Evolutionary conservation across 2,113 vertebrate genomes (phyloP).

Genomic region (Phodopus roborovskii): DNA sequence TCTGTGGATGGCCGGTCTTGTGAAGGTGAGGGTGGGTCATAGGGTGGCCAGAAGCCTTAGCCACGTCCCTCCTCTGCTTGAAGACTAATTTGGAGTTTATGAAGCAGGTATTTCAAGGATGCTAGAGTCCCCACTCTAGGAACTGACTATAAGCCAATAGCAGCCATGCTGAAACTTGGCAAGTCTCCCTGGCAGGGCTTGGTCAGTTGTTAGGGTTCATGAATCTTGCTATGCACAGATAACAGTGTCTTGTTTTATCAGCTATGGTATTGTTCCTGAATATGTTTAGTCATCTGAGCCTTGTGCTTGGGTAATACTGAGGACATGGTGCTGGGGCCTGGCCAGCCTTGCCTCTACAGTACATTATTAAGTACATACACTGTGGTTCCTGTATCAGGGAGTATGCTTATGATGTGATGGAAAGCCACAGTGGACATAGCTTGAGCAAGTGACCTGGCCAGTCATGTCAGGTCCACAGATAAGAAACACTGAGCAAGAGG

Average conservation of each 20-base stretch:
- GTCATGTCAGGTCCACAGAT: accelerated
- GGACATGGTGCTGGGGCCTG: background rate
- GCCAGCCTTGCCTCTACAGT: accelerated
- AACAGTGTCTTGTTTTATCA: background rate
- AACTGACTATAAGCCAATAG: no score
- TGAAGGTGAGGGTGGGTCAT: constrained; percentile 87
- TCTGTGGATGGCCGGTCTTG: constrained; percentile 92
- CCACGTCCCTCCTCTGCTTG: no score
- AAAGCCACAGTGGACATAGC: background rate
- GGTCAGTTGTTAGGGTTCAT: background rate
- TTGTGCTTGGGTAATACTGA: accelerated
- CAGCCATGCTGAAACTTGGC: background rate
- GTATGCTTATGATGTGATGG: background rate
- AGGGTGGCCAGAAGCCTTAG: background rate
- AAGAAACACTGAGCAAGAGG: accelerated
- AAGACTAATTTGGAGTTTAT: background rate
- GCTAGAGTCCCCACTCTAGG: accelerated
- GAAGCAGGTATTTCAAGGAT: background rate
- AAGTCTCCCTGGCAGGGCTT: background rate
- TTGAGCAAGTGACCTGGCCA: background rate
- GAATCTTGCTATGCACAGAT: no score
- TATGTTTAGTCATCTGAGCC: background rate
- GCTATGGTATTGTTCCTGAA: background rate
- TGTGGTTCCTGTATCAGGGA: background rate
- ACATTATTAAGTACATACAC: background rate